Evolutionary conservation across 2,888 invertebrate species (phyloP), one percentile per base, ranked within the genome.

Genomic region (Chrysodeixis includens): DNA sequence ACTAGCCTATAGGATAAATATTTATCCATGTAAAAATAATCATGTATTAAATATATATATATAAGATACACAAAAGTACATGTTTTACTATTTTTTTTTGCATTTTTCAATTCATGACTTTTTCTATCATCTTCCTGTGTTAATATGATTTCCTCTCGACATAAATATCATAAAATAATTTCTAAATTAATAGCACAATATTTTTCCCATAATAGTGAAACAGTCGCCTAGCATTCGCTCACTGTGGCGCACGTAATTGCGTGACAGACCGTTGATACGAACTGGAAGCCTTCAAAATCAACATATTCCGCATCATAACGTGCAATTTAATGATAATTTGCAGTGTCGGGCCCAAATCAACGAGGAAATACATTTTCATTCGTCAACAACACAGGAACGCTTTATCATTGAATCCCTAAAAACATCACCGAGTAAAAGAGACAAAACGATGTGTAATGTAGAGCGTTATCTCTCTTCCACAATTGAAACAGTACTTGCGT

Each of bases 261-360:
- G 20, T 52, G 14, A 52, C 14, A 52, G 52, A 7, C 7, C n/a
- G 14, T 14, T 52, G 52, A 52, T 52, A 20, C 26, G 10, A 52
- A 22, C 26, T n/a, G 26, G 20, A 20, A 26, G 52, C 52, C 26
- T 22, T 52, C 52, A 18, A 49, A 18, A 20, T 49, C 18, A 49
- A 49, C 46, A 49, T 49, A 53, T 53, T 53, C 30, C 30, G 53
- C 53, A 53, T 53, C 30, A 49, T 49, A 18, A 49, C n/a, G 22
- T 54, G 54, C 32, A 18, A 30, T 54, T 54, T 18, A 16, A 32
- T 32, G 46, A 49, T 49, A 49, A 49, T 18, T 55, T 35, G 35
- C 55, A 18, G 55, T 55, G n/a, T 35, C 35, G 35, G 10, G 7
- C 35, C 14, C 6, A 55, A 55, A 35, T 55, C 35, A 35, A 14